These are phyloP conservation scores for Cotesia typhae DNA, from an alignment of 1,140 invertebrate species.

Conservation along the genomic window DNA sequence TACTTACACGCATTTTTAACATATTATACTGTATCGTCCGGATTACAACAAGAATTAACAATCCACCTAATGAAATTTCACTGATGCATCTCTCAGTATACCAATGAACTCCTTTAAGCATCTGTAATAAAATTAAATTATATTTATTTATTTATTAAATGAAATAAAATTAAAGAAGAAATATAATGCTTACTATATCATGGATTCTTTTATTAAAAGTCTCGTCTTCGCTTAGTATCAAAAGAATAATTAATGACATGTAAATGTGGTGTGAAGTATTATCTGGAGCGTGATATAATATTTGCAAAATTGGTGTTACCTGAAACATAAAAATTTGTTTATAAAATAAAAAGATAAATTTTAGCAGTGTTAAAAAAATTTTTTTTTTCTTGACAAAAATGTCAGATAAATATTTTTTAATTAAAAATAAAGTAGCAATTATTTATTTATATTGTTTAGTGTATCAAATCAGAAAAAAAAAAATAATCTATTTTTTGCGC, in stretches of 20 bases:
- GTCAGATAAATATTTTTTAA: no score
- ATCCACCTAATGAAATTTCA: conserved; percentile 94
- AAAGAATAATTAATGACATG: conserved; percentile 96
- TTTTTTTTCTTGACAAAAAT: background rate
- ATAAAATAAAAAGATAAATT: conserved; percentile 25
- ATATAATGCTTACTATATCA: conserved; percentile 79
- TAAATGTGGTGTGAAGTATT: conserved; percentile 98
- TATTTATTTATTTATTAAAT: background rate
- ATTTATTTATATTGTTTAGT: no score
- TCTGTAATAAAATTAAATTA: conserved; percentile 65
- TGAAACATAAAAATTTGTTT: conserved; percentile 59
- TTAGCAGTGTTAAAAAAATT: background rate
- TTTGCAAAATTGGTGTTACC: conserved; percentile 93
- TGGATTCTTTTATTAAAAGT: conserved; percentile 94
- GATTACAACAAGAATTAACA: conserved; percentile 93
- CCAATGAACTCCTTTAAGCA: conserved; percentile 88
- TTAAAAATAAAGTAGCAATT: no score
- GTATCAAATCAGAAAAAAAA: no score
- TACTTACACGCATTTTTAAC: conserved; percentile 86
- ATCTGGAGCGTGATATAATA: conserved; percentile 90
- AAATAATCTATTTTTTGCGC: no score
- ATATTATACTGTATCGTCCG: conserved; percentile 98
- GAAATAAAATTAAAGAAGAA: conserved; percentile 43
- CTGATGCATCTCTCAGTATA: conserved; percentile 89
- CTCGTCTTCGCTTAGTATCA: conserved; percentile 97